These are phyloP conservation scores for Agapornis roseicollis DNA, from an alignment of 2,113 vertebrate genomes.

Conservation along the genomic window DNA sequence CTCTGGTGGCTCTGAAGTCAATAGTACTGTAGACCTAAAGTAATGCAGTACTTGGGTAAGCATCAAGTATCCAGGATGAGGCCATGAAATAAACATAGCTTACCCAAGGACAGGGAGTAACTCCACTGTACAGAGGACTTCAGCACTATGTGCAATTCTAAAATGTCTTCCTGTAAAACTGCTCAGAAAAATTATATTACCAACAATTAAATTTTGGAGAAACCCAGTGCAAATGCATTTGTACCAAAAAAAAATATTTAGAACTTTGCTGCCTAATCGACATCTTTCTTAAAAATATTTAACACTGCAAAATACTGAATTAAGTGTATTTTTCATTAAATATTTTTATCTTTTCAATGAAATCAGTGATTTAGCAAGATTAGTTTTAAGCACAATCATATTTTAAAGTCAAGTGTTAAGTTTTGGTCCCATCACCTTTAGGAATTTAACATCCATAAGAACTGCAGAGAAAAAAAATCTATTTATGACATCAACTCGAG, in stretches of 20 bases:
- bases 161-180: background rate
- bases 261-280: background rate
- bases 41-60: accelerated
- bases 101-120: accelerated
- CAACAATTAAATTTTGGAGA: background rate
- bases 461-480: background rate
- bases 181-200: background rate
- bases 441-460: background rate
- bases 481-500: background rate
- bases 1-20: background rate
- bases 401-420: background rate
- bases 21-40: background rate
- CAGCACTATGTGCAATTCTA: background rate
- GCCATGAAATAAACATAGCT: background rate
- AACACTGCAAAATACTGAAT: background rate
- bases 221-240: background rate
- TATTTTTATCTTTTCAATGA: background rate
- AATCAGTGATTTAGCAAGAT: background rate
- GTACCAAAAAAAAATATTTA: background rate
- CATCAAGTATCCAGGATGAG: accelerated
- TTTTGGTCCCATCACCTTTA: background rate
- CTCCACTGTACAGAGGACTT: background rate
- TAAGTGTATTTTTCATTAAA: background rate
- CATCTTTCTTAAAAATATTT: background rate
- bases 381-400: background rate